A percentile compares a stretch with the other conserved stretches of the same genome.
Conservation (phyloP, 1,140 invertebrate species). For the Ectropis grisescens region DNA sequence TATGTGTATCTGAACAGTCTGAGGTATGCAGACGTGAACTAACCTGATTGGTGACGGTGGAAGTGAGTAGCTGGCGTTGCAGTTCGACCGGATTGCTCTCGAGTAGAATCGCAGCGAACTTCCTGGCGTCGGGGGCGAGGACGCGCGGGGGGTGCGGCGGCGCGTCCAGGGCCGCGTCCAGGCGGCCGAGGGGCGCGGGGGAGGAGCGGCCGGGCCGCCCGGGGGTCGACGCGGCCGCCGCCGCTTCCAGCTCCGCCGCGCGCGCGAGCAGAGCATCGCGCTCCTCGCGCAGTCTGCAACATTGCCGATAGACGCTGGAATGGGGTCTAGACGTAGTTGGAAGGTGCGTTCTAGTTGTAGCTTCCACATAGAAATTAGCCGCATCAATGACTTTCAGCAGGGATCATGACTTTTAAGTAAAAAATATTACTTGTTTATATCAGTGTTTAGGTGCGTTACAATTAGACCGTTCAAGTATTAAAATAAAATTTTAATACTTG, state of each 20-base stretch:
- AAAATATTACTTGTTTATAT: no score
- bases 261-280: slow-evolving; percentile 79
- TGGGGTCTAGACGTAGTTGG: no score
- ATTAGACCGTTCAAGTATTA: no score
- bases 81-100: slow-evolving; percentile 86
- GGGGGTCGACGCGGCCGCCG: slow-evolving; percentile 65
- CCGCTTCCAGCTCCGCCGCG: slow-evolving; percentile 80
- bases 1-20: no score
- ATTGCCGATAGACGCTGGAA: no score
- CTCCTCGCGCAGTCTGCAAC: slow-evolving; percentile 78
- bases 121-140: slow-evolving; percentile 73
- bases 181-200: slow-evolving; percentile 55
- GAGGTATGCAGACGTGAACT: no score
- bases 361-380: no score
- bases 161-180: slow-evolving; percentile 68
- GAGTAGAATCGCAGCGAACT: slow-evolving; percentile 84
- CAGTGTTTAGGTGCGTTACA: no score
- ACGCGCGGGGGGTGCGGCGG: slow-evolving; percentile 69
- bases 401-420: no score
- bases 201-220: slow-evolving; percentile 13
- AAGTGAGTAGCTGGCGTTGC: slow-evolving; percentile 84
- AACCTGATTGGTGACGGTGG: slow-evolving; percentile 89
- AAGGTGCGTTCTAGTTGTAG: no score
- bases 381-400: no score
- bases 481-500: no score